phyloP scores from a whole-genome alignment of 2,888 invertebrate genomes.

The Napeogenes inachia region DNA sequence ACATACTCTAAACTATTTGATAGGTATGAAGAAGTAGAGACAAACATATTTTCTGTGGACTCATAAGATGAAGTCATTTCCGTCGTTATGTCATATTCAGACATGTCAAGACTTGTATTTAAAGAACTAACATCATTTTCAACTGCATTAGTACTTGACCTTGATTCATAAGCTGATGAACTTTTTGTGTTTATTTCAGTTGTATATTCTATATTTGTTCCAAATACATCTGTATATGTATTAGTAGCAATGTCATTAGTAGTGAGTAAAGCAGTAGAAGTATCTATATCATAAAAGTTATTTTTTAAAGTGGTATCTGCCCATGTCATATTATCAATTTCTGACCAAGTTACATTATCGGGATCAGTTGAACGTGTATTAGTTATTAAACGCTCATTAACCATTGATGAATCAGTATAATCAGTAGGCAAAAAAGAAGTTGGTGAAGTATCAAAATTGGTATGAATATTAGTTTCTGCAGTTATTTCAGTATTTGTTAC shows the following conservation, averaged over 20 bases:
- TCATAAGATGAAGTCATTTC: slow-evolving; percentile 23
- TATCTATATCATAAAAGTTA: slow-evolving; percentile 2
- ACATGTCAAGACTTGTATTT: neutral
- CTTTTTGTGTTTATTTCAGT: slow-evolving; percentile 23
- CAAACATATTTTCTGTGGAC: slow-evolving; percentile 16
- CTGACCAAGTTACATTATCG: slow-evolving; percentile 5
- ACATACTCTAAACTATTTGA: slow-evolving; percentile 15
- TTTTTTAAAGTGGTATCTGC: slow-evolving; percentile 1
- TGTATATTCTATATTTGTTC: too few relatives aligned
- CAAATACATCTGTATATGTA: slow-evolving; percentile 12
- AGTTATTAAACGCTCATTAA: neutral
- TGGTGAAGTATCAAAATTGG: slow-evolving; percentile 10
- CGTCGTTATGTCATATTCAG: slow-evolving; percentile 14
- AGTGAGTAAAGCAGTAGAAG: neutral
- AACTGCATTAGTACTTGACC: slow-evolving; percentile 1
- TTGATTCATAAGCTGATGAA: neutral
- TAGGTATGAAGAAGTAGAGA: slow-evolving; percentile 12
- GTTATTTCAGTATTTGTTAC: slow-evolving; percentile 11
- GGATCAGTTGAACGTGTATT: neutral
- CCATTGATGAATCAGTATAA: neutral
- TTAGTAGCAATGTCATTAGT: slow-evolving; percentile 6
- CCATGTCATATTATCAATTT: neutral
- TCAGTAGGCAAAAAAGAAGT: slow-evolving; percentile 3
- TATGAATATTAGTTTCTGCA: slow-evolving; percentile 8
- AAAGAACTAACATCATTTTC: neutral